Percentiles rank a stretch among this genome's conserved stretches.
Evolutionary conservation across 2,888 invertebrate genomes (phyloP).

Genomic region (Anodontia alba): DNA sequence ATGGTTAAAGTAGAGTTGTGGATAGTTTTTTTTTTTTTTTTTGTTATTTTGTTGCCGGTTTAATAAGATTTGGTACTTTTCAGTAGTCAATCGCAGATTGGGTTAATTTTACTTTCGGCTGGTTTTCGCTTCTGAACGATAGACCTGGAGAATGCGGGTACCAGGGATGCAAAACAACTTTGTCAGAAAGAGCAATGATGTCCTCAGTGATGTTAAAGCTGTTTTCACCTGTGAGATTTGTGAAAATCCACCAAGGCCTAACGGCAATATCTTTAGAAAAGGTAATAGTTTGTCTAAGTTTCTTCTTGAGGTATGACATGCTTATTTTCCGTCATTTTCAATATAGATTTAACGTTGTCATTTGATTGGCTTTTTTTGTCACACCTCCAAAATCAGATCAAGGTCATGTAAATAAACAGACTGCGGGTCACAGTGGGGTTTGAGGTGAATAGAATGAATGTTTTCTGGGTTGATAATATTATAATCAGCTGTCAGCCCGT

Average conservation of each 20-base stretch:
- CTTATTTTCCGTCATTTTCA: not conserved
- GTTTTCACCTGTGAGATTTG: slow-evolving; percentile 31
- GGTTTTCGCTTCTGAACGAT: no score
- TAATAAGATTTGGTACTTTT: no score
- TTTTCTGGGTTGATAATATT: no score
- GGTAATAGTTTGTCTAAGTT: not conserved
- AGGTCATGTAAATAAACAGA: slow-evolving; percentile 17
- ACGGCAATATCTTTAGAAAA: not conserved
- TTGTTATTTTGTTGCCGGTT: no score
- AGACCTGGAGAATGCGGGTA: not conserved
- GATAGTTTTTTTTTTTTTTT: no score
- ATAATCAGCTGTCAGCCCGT: no score
- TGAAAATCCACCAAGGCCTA: slow-evolving; percentile 1
- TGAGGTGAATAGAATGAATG: no score
- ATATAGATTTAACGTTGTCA: not conserved
- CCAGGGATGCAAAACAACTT: not conserved
- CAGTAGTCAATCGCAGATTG: no score
- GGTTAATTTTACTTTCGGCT: no score
- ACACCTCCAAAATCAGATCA: slow-evolving; percentile 1
- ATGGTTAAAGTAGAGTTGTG: no score
- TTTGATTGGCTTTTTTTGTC: slow-evolving; percentile 14
- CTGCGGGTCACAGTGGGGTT: no score
- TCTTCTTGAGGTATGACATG: not conserved
- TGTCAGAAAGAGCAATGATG: not conserved
- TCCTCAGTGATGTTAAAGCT: slow-evolving; percentile 37